Percentiles rank a stretch among this genome's conserved stretches.
Conservation (phyloP, 2,888 invertebrate species). For the Drosophila atripex region DNA sequence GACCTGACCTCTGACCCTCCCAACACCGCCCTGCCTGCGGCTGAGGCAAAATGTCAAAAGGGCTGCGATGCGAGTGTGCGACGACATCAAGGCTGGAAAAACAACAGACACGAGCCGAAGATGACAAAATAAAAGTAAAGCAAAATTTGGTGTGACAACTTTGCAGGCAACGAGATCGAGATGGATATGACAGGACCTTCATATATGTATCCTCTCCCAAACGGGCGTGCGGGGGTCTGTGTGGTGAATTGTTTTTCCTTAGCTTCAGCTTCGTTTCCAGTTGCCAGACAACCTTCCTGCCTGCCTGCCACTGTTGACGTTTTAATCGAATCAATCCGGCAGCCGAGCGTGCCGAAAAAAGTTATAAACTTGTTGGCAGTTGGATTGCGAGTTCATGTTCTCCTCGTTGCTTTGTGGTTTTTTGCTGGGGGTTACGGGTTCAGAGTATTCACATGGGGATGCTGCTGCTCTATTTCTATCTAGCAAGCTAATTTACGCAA, state of each 20-base stretch:
- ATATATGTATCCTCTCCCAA: slow-evolving; percentile 1
- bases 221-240: slow-evolving; percentile 44
- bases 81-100: slow-evolving; percentile 24
- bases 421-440: neutral
- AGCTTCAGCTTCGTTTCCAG: slow-evolving; percentile 7
- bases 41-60: slow-evolving; percentile 69
- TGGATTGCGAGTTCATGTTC: slow-evolving; percentile 35
- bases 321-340: slow-evolving; percentile 75
- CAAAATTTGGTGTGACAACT: slow-evolving; percentile 76
- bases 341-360: slow-evolving; percentile 60
- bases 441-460: slow-evolving; percentile 11
- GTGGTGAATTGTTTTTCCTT: slow-evolving; percentile 68
- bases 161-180: slow-evolving; percentile 60
- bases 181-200: slow-evolving; percentile 67
- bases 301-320: slow-evolving; percentile 64
- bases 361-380: slow-evolving; percentile 69
- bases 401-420: slow-evolving; percentile 14
- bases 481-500: slow-evolving; percentile 64
- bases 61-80: slow-evolving; percentile 45
- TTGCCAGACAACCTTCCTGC: neutral
- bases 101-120: slow-evolving; percentile 50
- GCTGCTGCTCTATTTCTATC: slow-evolving; percentile 32
- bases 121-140: slow-evolving; percentile 67
- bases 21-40: slow-evolving; percentile 47
- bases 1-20: slow-evolving; percentile 3